Evolutionary conservation across 2,113 vertebrate species (phyloP).

Genomic region (Paedocypris sp.): DNA sequence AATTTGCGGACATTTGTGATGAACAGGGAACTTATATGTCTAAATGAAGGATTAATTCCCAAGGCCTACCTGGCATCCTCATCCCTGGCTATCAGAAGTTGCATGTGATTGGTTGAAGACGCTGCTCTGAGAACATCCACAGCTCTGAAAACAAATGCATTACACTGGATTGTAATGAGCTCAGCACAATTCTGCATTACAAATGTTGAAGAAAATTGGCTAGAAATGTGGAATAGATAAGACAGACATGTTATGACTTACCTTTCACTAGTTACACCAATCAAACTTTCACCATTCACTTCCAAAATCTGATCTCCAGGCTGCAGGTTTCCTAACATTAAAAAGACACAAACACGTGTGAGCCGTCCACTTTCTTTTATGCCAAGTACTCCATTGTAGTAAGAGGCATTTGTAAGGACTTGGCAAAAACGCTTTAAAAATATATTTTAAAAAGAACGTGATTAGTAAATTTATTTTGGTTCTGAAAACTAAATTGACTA

Average conservation of each 20-base stretch:
- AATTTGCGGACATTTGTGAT: neutral
- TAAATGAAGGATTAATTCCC: neutral
- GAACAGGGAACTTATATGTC: neutral
- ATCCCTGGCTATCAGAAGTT: conserved; percentile 76
- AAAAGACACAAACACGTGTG: conserved; percentile 8
- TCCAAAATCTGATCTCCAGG: conserved; percentile 87
- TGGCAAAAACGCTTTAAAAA: too few species aligned
- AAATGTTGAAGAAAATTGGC: neutral
- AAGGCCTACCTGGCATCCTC: conserved; percentile 74
- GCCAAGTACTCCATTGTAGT: too few species aligned
- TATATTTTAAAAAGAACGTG: too few species aligned
- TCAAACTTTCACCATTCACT: conserved; percentile 77
- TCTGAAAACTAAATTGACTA: too few species aligned
- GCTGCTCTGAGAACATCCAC: conserved; percentile 78
- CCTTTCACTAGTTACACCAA: conserved; percentile 81
- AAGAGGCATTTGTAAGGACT: too few species aligned
- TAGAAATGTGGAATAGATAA: neutral
- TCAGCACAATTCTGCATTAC: too few species aligned
- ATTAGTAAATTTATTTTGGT: too few species aligned
- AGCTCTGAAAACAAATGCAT: conserved; percentile 60
- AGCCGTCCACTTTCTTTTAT: too few species aligned
- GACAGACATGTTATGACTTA: conserved; percentile 36
- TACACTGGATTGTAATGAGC: too few species aligned
- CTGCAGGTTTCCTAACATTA: conserved; percentile 66
- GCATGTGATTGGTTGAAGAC: conserved; percentile 79